Conservation (phyloP, 2,113 vertebrate genomes). For the Mirounga angustirostris region DNA sequence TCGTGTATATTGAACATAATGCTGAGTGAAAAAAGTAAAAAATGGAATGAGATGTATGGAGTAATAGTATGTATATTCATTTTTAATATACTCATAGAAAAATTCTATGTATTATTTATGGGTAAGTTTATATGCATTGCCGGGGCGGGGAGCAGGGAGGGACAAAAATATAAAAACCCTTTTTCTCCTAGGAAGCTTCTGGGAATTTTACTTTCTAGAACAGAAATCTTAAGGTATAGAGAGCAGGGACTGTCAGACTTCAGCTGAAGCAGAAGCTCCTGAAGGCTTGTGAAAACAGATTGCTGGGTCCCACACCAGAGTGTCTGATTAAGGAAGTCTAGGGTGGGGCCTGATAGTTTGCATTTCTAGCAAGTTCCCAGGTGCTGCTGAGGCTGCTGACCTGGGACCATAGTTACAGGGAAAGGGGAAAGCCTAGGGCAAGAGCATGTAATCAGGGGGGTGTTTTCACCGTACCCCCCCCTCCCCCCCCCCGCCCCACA, state of each 20-base stretch:
- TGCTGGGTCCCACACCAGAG: not conserved
- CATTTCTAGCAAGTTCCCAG: not conserved
- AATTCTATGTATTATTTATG: not conserved
- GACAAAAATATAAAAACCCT: not conserved
- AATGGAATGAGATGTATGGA: not conserved
- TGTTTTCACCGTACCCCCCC: not conserved
- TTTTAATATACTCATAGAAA: not conserved
- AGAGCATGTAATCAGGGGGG: not conserved
- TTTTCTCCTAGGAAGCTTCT: not conserved
- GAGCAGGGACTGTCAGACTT: not conserved
- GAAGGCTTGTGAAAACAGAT: not conserved
- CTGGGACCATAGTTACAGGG: not conserved
- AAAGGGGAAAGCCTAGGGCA: not conserved
- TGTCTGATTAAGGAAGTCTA: not conserved
- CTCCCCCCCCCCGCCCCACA: fast-evolving
- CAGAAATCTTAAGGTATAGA: not conserved
- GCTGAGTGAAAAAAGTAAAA: not conserved
- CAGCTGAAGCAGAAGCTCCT: not conserved
- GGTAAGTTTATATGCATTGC: not conserved
- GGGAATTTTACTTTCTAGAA: not conserved
- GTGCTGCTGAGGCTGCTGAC: not conserved
- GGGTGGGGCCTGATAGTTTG: not conserved
- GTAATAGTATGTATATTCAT: not conserved
- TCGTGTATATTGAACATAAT: not conserved
- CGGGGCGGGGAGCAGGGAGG: not conserved